Conservation (phyloP, 30 jellyfish, hydroid and myxozoan genomes). For the Clytia hemisphaerica region DNA sequence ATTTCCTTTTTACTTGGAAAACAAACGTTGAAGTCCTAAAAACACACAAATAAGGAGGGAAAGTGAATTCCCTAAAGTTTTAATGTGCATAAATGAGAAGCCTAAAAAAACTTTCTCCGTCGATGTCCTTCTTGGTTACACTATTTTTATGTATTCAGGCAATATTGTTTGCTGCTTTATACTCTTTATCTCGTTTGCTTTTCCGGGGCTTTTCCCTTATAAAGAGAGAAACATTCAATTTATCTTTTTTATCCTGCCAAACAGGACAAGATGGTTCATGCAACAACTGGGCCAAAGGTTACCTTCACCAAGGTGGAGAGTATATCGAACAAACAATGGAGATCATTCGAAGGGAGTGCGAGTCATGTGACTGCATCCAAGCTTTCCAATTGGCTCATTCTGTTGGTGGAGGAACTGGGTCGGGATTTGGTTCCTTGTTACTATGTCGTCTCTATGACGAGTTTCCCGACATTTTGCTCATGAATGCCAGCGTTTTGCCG, state of each 20-base stretch:
- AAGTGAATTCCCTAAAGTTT: not conserved
- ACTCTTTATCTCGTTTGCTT: not conserved
- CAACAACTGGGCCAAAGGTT: constrained; percentile 98
- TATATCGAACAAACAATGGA: constrained; percentile 66
- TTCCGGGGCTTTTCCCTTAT: not conserved
- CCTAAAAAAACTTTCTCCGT: not conserved
- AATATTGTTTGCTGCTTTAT: not conserved
- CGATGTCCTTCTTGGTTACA: not conserved
- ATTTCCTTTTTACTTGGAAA: no score
- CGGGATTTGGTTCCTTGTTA: constrained; percentile 87
- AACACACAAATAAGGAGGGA: no score
- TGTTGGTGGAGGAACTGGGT: constrained; percentile 98
- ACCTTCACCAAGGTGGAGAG: constrained; percentile 60
- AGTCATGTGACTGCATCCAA: constrained; percentile 86
- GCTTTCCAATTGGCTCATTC: constrained; percentile 93
- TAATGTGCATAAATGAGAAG: not conserved
- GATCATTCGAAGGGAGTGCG: constrained; percentile 83
- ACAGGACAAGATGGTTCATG: constrained; percentile 93
- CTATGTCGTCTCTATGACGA: constrained; percentile 82
- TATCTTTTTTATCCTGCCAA: no score
- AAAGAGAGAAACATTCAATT: not conserved
- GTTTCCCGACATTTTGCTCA: constrained; percentile 80
- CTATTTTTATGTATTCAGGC: not conserved
- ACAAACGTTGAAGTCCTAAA: no score
- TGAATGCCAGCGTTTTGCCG: constrained; percentile 89